phyloP scores from a whole-genome alignment of 2,888 invertebrate genomes.

The Thecophora atra region DNA sequence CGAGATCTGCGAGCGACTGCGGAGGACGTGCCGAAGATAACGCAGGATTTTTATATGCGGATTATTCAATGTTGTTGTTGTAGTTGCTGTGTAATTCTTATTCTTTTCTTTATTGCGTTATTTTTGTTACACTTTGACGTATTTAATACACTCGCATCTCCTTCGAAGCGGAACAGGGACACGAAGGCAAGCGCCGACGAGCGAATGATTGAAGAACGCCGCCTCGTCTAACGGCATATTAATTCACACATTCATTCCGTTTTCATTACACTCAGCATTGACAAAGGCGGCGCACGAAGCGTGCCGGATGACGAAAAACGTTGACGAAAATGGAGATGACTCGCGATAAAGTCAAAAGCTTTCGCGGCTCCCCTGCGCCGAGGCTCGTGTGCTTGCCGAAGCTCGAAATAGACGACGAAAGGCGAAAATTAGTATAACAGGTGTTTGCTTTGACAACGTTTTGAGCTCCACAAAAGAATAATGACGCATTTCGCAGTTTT shows the following conservation, averaged over 20 bases:
- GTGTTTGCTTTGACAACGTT: slow-evolving; percentile 50
- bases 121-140: not conserved
- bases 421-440: slow-evolving; percentile 49
- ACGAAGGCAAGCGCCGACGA: not conserved
- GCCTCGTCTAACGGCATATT: slow-evolving; percentile 1
- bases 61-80: slow-evolving; percentile 24
- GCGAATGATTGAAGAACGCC: not conserved
- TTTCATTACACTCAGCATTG: slow-evolving; percentile 12
- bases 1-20: not conserved
- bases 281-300: too few species aligned
- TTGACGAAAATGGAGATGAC: not conserved
- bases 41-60: slow-evolving; percentile 3
- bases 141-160: not conserved
- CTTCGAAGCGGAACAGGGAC: not conserved
- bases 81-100: too few species aligned
- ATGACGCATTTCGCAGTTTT: too few species aligned
- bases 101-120: too few species aligned
- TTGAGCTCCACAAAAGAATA: slow-evolving; percentile 7
- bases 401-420: slow-evolving; percentile 39
- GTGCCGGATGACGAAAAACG: not conserved
- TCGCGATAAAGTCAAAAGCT: too few species aligned
- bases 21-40: slow-evolving; percentile 13
- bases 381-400: slow-evolving; percentile 24
- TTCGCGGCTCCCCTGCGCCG: too few species aligned
- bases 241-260: not conserved